Evolutionary conservation across 2,797 vertebrate species (phyloP).

Genomic region (Sebastes umbrosus): DNA sequence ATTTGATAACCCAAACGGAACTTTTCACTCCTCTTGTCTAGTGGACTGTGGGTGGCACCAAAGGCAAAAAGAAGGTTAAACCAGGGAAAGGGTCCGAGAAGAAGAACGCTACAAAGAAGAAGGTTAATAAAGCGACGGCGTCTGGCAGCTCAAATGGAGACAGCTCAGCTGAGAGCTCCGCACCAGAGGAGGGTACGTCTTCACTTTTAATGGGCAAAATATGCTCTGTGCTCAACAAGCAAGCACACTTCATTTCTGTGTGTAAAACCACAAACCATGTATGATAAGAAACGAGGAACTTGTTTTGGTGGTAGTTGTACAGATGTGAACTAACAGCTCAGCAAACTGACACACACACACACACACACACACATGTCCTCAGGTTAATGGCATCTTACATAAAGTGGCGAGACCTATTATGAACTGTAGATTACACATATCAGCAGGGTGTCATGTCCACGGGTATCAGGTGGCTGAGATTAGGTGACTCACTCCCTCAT

Average conservation of each 20-base stretch:
- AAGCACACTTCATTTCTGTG: not conserved
- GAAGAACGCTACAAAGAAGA: slow-evolving; percentile 92
- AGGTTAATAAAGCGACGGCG: slow-evolving; percentile 89
- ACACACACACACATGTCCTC: not conserved
- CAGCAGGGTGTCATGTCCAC: not conserved
- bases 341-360: not conserved
- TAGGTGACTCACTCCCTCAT: slow-evolving; percentile 59
- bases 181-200: slow-evolving; percentile 93
- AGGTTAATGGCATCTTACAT: not conserved
- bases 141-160: slow-evolving; percentile 96
- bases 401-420: not conserved
- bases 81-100: slow-evolving; percentile 90
- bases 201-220: not conserved
- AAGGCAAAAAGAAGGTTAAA: slow-evolving; percentile 97
- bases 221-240: not conserved
- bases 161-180: slow-evolving; percentile 96
- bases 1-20: not conserved
- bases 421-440: slow-evolving; percentile 1
- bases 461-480: slow-evolving; percentile 37
- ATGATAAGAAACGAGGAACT: fast-evolving
- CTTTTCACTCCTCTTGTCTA: slow-evolving; percentile 52
- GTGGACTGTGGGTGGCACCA: slow-evolving; percentile 98
- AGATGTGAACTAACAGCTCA: not conserved
- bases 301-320: not conserved
- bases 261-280: not conserved